Base-by-base conservation (phyloP, 2,888 invertebrate genomes). In the Hydroisotoma schaefferi region DNA sequence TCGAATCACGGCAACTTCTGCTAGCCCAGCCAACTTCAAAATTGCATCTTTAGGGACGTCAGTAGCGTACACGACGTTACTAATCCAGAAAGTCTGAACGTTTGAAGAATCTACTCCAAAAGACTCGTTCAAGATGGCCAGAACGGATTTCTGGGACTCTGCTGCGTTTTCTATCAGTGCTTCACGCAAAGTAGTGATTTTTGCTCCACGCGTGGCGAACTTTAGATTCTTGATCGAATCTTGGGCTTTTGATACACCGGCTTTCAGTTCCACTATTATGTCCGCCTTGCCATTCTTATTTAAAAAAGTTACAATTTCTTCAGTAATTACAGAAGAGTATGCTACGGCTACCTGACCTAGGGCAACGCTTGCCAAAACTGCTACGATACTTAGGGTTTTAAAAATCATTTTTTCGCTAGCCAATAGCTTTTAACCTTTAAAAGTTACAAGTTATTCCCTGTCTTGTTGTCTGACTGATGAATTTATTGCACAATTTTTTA, bases 21-120 rank as follows among this genome's bases (percentile, higher is more conserved):
- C 38, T 3, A 65, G 25, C 12, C 28, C 23, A 8, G 27, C 37
- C 20, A 63, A 25, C 20, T 59, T 12, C 25, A 40, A 23, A 8
- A 60, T 47, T 12, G 60, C 22, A 25, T 25, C 20, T 5, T n/a
- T n/a, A n/a, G 40, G 47, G 15, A 61, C 65, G 18, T 51, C 46
- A 27, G 28, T 46, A 12, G 61, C 33, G 23, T 29, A 56, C 22
- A 65, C 59, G 48, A 55, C 52, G 44, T 65, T 65, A 8, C 48
- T 53, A 15, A 61, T 46, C 65, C 65, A 65, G 48, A 59, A 61
- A 2, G 29, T 29, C 28, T 57, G 26, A 54, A 33, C 46, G n/a
- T 6, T 5, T 22, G 20, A 8, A n/a, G 25, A 23, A 3, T n/a
- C 15, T 8, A 26, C 23, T 12, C 25, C 27, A n/a, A 53, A 27